A percentile compares a stretch with the other conserved stretches of the same genome.
These are phyloP conservation scores for Atta texana DNA, from an alignment of 1,140 invertebrate species.

Conservation along the genomic window DNA sequence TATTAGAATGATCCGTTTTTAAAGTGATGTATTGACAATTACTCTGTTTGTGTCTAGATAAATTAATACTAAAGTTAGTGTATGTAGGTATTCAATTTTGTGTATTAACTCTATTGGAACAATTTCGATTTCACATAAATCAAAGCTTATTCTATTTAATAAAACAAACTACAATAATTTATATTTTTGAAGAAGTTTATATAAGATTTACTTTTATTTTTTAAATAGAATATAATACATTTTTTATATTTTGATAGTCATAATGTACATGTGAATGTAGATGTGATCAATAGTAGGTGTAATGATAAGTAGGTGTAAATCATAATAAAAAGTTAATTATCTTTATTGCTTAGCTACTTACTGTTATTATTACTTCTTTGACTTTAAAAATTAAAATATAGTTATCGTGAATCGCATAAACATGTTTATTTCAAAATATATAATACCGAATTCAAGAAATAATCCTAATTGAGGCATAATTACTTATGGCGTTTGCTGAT, in stretches of 20 bases:
- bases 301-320: neutral
- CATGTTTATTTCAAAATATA: conserved; percentile 17
- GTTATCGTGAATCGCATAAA: neutral
- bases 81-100: neutral
- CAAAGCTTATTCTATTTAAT: conserved; percentile 9
- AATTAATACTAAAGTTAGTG: neutral
- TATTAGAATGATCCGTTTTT: neutral
- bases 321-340: neutral
- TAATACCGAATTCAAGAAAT: neutral
- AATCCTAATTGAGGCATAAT: conserved; percentile 76
- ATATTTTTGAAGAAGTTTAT: conserved; percentile 1
- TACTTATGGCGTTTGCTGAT: conserved; percentile 77
- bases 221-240: neutral
- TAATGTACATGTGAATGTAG: neutral
- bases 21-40: neutral
- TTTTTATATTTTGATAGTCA: neutral
- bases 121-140: neutral
- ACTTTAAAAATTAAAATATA: conserved; percentile 29
- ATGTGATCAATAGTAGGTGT: neutral
- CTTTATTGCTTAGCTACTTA: neutral
- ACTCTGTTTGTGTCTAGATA: neutral
- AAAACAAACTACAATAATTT: neutral
- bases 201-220: neutral
- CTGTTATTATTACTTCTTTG: neutral
- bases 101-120: neutral